Conservation (phyloP, 2,888 invertebrate genomes). For the Lasioglossum vierecki region DNA sequence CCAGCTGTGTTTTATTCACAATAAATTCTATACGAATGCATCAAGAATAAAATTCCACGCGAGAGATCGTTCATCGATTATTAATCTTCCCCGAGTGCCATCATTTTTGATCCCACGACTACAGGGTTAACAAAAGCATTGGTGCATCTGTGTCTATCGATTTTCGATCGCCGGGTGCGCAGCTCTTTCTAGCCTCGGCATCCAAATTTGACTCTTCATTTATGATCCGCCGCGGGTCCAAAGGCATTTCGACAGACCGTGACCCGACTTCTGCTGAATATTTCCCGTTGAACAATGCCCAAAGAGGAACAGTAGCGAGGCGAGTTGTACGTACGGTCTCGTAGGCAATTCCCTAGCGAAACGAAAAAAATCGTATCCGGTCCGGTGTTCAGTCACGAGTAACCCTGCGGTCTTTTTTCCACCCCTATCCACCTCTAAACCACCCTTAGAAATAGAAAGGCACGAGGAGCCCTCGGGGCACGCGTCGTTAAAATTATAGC, state of each 20-base stretch:
- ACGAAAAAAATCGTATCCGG: constrained; percentile 62
- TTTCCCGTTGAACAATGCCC: constrained; percentile 20
- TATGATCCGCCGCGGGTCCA: background rate
- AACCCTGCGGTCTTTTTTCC: constrained; percentile 48
- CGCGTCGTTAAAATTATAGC: constrained; percentile 65
- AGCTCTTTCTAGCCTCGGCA: background rate
- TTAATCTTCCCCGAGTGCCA: background rate
- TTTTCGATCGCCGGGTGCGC: background rate
- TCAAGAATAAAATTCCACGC: background rate
- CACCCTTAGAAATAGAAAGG: constrained; percentile 35
- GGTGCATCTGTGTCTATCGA: background rate
- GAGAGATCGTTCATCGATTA: background rate
- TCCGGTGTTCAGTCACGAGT: constrained; percentile 42
- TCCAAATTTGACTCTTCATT: constrained; percentile 6
- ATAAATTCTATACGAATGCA: background rate
- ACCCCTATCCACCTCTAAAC: constrained; percentile 39
- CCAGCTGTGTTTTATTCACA: background rate
- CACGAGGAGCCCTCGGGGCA: constrained; percentile 48
- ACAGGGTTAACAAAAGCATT: background rate
- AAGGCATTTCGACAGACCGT: background rate
- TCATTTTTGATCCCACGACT: background rate
- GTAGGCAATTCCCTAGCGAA: constrained; percentile 50
- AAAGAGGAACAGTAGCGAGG: constrained; percentile 20
- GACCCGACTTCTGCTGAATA: background rate
- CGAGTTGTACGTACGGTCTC: constrained; percentile 40